Conservation (phyloP, 2,888 invertebrate species). For the Torymus auratus region DNA sequence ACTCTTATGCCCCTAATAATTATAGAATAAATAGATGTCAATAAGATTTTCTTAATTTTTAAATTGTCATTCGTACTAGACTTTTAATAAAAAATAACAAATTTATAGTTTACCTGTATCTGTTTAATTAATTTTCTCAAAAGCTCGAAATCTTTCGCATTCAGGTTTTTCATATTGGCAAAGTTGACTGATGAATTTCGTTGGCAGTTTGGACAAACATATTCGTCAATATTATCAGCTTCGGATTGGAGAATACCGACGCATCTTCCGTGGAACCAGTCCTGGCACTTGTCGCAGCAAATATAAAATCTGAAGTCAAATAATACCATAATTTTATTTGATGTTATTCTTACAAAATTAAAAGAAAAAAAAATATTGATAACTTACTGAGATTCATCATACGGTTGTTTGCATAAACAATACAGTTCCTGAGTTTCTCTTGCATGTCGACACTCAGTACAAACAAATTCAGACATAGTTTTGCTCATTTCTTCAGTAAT, state of each 20-base stretch:
- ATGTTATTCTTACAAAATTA: constrained; percentile 18
- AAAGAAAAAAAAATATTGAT: constrained; percentile 9
- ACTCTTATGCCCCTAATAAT: constrained; percentile 89
- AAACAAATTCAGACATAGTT: constrained; percentile 92
- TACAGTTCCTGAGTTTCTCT: constrained; percentile 94
- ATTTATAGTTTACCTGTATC: constrained; percentile 82
- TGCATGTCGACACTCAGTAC: constrained; percentile 90
- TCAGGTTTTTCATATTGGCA: constrained; percentile 92
- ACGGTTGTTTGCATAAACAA: constrained; percentile 96
- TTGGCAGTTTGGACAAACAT: constrained; percentile 97
- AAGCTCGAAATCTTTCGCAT: constrained; percentile 87
- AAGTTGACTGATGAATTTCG: constrained; percentile 92
- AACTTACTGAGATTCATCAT: constrained; percentile 96
- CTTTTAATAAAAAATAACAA: background rate
- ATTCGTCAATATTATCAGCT: constrained; percentile 96
- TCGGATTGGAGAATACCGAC: constrained; percentile 96
- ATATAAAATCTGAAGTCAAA: constrained; percentile 91
- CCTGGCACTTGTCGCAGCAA: constrained; percentile 98
- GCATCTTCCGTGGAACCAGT: constrained; percentile 99
- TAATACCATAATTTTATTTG: constrained; percentile 32
- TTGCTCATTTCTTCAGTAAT: constrained; percentile 95
- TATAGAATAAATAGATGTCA: constrained; percentile 15
- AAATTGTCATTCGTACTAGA: too few relatives aligned
- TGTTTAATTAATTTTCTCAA: constrained; percentile 92
- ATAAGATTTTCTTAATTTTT: too few relatives aligned